phyloP scores from a whole-genome alignment of 2,113 vertebrate genomes.

The Capreolus pygargus region DNA sequence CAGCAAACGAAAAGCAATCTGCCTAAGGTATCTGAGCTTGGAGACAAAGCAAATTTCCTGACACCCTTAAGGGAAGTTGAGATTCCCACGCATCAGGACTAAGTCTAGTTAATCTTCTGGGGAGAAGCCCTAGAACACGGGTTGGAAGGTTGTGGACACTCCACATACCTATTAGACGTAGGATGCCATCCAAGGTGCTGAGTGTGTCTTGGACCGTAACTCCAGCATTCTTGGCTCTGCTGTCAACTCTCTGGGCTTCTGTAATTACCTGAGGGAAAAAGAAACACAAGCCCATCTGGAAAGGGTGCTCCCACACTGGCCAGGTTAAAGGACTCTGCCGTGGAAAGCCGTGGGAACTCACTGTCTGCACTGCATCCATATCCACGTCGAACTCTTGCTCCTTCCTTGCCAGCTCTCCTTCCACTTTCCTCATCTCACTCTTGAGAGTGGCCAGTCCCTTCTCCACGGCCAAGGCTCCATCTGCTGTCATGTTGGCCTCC shows the following conservation, averaged over 20 bases:
- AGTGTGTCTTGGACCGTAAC: conserved; percentile 79
- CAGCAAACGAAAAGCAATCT: background rate
- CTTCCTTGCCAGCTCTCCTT: conserved; percentile 71
- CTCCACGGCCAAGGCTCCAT: conserved; percentile 80
- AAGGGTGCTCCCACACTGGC: rapidly evolving
- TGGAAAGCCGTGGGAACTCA: conserved; percentile 15
- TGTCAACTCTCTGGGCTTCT: conserved; percentile 74
- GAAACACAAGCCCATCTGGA: background rate
- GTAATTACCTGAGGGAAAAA: conserved; percentile 71
- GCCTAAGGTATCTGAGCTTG: background rate
- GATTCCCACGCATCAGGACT: background rate
- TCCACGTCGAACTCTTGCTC: conserved; percentile 52
- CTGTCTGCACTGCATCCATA: conserved; percentile 67
- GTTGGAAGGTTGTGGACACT: rapidly evolving
- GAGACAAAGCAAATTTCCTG: background rate
- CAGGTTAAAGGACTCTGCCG: background rate
- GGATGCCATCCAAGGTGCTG: conserved; percentile 79
- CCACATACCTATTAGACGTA: conserved; percentile 84
- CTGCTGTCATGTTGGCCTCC: conserved; percentile 83
- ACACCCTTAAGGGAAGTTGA: background rate
- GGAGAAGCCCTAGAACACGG: background rate
- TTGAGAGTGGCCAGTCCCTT: conserved; percentile 78
- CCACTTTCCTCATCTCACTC: conserved; percentile 63
- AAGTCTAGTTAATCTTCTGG: background rate
- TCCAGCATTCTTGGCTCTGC: conserved; percentile 74